Conservation (phyloP, 2,888 invertebrate genomes). For the Hirtodrosophila alboralis region DNA sequence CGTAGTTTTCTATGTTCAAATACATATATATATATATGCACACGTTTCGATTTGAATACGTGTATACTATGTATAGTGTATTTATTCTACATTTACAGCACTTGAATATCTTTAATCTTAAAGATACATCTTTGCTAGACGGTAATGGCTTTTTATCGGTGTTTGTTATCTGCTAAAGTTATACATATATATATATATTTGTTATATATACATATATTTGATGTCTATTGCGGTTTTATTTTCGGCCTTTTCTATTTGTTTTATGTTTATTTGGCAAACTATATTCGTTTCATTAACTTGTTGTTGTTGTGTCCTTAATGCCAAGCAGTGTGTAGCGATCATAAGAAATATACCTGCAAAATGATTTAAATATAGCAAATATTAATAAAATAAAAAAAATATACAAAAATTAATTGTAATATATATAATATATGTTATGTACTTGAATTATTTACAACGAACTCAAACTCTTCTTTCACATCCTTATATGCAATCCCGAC, state of each 20-base stretch:
- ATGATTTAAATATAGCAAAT: background rate
- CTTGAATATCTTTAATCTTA: slow-evolving; percentile 4
- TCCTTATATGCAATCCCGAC: too few relatives aligned
- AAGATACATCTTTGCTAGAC: slow-evolving; percentile 18
- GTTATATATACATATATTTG: slow-evolving; percentile 4
- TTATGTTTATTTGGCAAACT: slow-evolving; percentile 27
- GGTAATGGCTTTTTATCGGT: slow-evolving; percentile 18
- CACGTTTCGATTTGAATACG: background rate
- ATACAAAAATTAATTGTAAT: background rate
- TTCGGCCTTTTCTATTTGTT: background rate
- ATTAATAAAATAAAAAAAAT: slow-evolving; percentile 1
- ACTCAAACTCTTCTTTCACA: too few relatives aligned
- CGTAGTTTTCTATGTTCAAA: slow-evolving; percentile 57
- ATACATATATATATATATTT: slow-evolving; percentile 9
- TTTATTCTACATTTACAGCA: background rate
- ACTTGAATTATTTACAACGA: too few relatives aligned
- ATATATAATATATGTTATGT: too few relatives aligned
- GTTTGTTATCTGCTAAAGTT: slow-evolving; percentile 8
- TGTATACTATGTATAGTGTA: slow-evolving; percentile 2
- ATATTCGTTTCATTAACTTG: slow-evolving; percentile 3
- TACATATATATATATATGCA: too few relatives aligned
- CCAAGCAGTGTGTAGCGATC: slow-evolving; percentile 29
- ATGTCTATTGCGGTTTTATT: slow-evolving; percentile 8
- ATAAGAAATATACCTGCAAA: slow-evolving; percentile 40
- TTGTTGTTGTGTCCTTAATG: slow-evolving; percentile 12